Percentiles rank a stretch among this genome's conserved stretches.
Conservation (phyloP, 2,888 invertebrate species). For the Dromius quadrimaculatus region DNA sequence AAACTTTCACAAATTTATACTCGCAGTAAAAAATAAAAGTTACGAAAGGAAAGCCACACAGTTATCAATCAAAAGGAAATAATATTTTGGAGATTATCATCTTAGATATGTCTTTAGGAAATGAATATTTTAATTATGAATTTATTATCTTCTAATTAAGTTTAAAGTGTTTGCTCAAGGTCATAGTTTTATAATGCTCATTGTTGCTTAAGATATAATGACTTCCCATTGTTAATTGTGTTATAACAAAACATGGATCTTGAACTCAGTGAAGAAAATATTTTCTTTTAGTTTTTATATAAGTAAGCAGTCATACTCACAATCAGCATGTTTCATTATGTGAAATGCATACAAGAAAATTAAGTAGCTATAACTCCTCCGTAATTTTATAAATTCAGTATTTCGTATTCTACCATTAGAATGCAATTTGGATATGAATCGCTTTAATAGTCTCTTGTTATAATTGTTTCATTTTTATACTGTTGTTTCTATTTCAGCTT, state of each 20-base stretch:
- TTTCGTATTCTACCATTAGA: no score
- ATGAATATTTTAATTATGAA: constrained; percentile 22
- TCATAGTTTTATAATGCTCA: constrained; percentile 27
- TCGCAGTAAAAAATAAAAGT: constrained; percentile 31
- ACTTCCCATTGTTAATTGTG: constrained; percentile 31
- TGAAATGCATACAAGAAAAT: no score
- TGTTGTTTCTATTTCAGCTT: no score
- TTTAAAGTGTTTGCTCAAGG: constrained; percentile 21
- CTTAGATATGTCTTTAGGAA: constrained; percentile 5
- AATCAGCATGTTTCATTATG: no score
- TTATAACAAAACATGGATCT: constrained; percentile 8
- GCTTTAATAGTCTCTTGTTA: no score
- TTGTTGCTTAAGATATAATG: constrained; percentile 30
- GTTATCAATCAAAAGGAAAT: constrained; percentile 13
- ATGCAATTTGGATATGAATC: no score
- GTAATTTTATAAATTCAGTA: no score
- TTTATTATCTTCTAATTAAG: constrained; percentile 14
- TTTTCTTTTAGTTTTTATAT: no score
- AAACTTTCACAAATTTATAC: constrained; percentile 28
- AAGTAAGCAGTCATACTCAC: no score
- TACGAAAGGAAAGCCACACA: constrained; percentile 11
- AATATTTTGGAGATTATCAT: constrained; percentile 26
- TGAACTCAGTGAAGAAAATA: no score
- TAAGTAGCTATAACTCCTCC: no score
- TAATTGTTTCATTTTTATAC: no score